Evolutionary conservation across 1,140 invertebrate species (phyloP).

Genomic region (Sesamia nonagrioides): DNA sequence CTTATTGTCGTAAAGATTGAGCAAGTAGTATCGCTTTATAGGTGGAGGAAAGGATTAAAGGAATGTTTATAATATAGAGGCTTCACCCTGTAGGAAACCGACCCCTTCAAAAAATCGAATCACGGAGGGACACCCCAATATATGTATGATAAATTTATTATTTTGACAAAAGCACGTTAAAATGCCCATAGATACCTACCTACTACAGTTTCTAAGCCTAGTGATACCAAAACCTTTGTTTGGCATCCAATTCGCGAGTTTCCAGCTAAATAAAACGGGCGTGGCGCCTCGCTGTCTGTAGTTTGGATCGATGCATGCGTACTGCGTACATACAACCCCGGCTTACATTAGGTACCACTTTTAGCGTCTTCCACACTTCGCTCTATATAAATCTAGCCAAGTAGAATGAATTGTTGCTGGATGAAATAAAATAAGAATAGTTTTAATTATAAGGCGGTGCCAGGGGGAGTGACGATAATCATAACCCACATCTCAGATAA

Average conservation of each 20-base stretch:
- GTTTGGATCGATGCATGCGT: constrained; percentile 36
- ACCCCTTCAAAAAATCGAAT: neutral
- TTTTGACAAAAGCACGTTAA: no score
- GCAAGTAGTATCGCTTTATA: no score
- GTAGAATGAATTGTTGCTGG: no score
- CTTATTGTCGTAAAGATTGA: no score
- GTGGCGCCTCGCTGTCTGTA: constrained; percentile 36
- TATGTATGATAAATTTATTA: neutral
- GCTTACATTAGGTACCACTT: neutral
- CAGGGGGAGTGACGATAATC: neutral
- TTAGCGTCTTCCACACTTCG: no score
- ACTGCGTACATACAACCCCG: constrained; percentile 23
- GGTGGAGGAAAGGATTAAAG: no score
- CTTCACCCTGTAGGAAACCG: neutral
- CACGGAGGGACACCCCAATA: neutral
- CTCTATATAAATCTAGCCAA: no score
- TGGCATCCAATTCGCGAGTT: constrained; percentile 3
- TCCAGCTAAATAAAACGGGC: neutral
- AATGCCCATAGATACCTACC: neutral
- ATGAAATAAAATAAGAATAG: no score
- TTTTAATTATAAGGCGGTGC: neutral
- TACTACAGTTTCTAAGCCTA: neutral
- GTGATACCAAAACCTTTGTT: neutral
- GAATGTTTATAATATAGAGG: no score
- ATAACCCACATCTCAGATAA: constrained; percentile 6